These are phyloP conservation scores for Bruchidius siliquastri DNA, from an alignment of 2,888 invertebrate genomes.

Conservation along the genomic window DNA sequence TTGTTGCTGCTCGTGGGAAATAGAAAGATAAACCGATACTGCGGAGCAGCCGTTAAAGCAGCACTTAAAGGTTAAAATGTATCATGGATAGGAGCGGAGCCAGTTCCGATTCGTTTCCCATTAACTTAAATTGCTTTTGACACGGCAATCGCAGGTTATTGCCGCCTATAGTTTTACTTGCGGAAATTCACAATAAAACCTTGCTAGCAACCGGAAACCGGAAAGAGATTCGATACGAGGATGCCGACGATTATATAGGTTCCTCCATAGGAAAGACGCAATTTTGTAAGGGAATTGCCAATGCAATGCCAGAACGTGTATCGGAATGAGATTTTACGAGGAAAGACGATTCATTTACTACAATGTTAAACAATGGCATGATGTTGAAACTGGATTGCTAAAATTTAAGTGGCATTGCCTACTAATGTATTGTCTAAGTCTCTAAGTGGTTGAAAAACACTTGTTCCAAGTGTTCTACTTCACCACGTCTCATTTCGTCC, in stretches of 20 bases:
- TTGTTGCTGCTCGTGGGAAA: background rate
- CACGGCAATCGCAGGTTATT: conserved; percentile 20
- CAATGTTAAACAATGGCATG: too few species aligned
- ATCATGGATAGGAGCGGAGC: background rate
- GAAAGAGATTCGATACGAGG: background rate
- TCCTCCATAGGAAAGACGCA: background rate
- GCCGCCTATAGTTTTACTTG: conserved; percentile 7
- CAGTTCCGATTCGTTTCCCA: conserved; percentile 4
- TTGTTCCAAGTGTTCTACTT: too few species aligned
- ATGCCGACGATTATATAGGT: background rate
- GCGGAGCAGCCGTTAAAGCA: background rate
- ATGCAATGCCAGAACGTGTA: too few species aligned
- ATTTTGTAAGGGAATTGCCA: background rate
- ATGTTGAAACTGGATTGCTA: too few species aligned
- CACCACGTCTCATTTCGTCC: too few species aligned
- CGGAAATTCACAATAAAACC: background rate
- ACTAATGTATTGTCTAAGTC: too few species aligned
- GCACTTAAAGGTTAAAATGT: background rate
- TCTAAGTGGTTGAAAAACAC: too few species aligned
- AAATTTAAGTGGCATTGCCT: too few species aligned
- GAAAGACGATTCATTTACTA: too few species aligned
- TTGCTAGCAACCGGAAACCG: background rate
- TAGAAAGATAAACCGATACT: background rate
- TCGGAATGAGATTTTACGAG: too few species aligned
- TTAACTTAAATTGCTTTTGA: conserved; percentile 22